phyloP scores from a whole-genome alignment of 1,140 invertebrate genomes.

The Hyles vespertilio region DNA sequence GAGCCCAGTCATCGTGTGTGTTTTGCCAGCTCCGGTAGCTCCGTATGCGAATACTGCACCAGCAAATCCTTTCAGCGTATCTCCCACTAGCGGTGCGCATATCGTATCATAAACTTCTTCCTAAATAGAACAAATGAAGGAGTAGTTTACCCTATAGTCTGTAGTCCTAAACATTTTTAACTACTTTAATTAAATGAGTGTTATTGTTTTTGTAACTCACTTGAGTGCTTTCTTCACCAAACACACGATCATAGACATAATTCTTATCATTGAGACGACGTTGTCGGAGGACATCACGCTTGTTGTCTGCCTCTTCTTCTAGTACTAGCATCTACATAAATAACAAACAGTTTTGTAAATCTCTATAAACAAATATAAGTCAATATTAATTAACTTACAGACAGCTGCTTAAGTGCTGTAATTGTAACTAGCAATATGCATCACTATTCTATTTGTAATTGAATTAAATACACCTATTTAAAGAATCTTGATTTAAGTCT shows the following conservation, averaged over 20 bases:
- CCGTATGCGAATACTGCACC: conserved; percentile 98
- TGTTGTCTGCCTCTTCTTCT: conserved; percentile 63
- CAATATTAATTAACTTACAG: too few relatives aligned
- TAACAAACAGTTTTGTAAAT: too few relatives aligned
- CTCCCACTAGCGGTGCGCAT: conserved; percentile 88
- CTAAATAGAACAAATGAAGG: conserved; percentile 56
- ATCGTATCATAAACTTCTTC: conserved; percentile 90
- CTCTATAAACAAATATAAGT: too few relatives aligned
- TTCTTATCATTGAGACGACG: conserved; percentile 77
- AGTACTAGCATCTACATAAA: conserved; percentile 61
- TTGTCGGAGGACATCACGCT: conserved; percentile 63
- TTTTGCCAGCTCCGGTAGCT: conserved; percentile 95
- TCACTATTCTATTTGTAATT: too few relatives aligned
- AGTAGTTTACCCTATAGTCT: too few relatives aligned
- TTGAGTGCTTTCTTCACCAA: conserved; percentile 86
- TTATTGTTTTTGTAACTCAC: conserved; percentile 46
- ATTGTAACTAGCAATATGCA: too few relatives aligned
- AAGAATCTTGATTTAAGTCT: too few relatives aligned
- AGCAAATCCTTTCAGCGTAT: conserved; percentile 95
- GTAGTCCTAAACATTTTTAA: too few relatives aligned
- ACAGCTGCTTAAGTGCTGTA: too few relatives aligned
- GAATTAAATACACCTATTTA: too few relatives aligned
- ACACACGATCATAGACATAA: conserved; percentile 92
- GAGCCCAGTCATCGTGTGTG: conserved; percentile 94
- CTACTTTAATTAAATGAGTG: too few relatives aligned